A percentile compares a stretch with the other conserved stretches of the same genome.
Conservation (phyloP, 2,797 vertebrate species). For the Malacoctenus gilli region DNA sequence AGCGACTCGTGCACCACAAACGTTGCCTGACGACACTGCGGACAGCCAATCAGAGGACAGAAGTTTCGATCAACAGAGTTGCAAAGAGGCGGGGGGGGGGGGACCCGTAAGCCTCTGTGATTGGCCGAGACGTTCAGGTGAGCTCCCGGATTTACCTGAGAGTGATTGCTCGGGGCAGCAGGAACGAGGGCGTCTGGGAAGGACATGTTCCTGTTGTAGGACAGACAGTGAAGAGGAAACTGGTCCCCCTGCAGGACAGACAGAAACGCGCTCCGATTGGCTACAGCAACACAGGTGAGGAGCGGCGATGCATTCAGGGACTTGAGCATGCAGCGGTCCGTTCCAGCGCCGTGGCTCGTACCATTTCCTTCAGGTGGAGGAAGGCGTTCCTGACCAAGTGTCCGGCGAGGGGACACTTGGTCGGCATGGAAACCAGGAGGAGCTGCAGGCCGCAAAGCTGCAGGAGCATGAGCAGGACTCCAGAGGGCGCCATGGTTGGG, state of each 20-base stretch:
- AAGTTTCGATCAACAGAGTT: neutral
- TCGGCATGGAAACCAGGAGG: slow-evolving; percentile 31
- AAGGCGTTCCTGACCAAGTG: neutral
- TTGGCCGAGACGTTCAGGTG: slow-evolving; percentile 10
- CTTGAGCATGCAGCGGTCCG: no score
- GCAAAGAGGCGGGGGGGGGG: no score
- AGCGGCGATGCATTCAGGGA: no score
- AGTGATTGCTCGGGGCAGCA: neutral
- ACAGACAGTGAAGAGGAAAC: slow-evolving; percentile 37
- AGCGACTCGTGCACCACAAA: slow-evolving; percentile 37
- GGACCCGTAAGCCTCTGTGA: no score
- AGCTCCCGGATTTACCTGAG: slow-evolving; percentile 43
- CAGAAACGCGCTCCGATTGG: neutral
- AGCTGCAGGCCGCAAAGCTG: slow-evolving; percentile 49
- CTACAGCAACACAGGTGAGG: no score
- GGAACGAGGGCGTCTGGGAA: slow-evolving; percentile 34
- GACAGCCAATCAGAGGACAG: slow-evolving; percentile 27
- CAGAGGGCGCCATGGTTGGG: slow-evolving; percentile 13
- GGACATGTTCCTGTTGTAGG: slow-evolving; percentile 29
- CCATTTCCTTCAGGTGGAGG: slow-evolving; percentile 39
- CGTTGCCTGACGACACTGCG: slow-evolving; percentile 38
- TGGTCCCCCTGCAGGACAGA: slow-evolving; percentile 3
- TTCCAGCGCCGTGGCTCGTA: slow-evolving; percentile 6
- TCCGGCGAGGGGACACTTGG: slow-evolving; percentile 25
- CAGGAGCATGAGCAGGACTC: slow-evolving; percentile 31